These are phyloP conservation scores for Leptodactylus fuscus DNA, from an alignment of 2,113 vertebrate genomes.

Conservation along the genomic window DNA sequence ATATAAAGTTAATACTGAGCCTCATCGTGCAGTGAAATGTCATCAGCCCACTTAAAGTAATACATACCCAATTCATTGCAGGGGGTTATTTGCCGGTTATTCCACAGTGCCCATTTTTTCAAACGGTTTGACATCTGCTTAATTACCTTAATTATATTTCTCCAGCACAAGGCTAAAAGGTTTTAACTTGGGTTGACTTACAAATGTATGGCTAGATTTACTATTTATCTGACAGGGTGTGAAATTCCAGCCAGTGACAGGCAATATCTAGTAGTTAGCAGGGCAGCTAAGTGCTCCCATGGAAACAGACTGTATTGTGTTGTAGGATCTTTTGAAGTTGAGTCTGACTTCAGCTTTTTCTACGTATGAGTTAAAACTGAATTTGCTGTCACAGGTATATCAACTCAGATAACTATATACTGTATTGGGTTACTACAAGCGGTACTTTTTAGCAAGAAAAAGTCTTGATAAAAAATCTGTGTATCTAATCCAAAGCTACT, in stretches of 20 bases:
- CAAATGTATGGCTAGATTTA: slow-evolving; percentile 59
- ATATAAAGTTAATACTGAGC: slow-evolving; percentile 32
- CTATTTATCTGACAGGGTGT: slow-evolving; percentile 57
- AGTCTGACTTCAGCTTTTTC: slow-evolving; percentile 34
- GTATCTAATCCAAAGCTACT: no score
- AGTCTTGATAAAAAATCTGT: no score
- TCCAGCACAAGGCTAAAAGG: slow-evolving; percentile 54
- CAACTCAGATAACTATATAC: no score
- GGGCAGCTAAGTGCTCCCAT: slow-evolving; percentile 45
- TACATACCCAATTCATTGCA: slow-evolving; percentile 30
- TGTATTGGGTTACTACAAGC: no score
- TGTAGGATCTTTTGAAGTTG: slow-evolving; percentile 43
- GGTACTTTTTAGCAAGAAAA: not conserved
- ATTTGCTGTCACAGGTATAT: not conserved
- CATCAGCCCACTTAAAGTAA: slow-evolving; percentile 50
- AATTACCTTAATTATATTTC: slow-evolving; percentile 60
- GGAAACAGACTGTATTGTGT: slow-evolving; percentile 55
- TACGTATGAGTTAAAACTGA: not conserved
- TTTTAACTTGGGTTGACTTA: slow-evolving; percentile 59
- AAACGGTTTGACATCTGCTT: slow-evolving; percentile 57
- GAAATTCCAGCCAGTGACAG: slow-evolving; percentile 60
- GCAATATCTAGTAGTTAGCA: slow-evolving; percentile 46
- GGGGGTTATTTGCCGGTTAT: slow-evolving; percentile 53
- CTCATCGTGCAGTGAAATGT: slow-evolving; percentile 42
- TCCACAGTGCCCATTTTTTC: slow-evolving; percentile 26